Base-by-base conservation (phyloP, 2,888 invertebrate genomes). In the Meiosimyza decipiens region DNA sequence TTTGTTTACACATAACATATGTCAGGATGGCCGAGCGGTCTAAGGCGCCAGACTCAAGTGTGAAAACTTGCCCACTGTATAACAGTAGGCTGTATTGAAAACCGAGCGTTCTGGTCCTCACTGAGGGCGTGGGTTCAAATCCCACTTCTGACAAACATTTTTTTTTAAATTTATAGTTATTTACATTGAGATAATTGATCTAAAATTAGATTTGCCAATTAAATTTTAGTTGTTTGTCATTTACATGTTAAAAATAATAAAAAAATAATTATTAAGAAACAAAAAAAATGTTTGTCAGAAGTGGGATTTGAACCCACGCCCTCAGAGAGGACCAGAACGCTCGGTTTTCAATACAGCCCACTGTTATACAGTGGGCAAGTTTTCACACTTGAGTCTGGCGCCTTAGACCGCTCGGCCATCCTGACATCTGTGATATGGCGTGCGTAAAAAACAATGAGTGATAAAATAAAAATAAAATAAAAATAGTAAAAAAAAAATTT, bases 1-100 rank as follows among this genome's bases (percentile, higher is more conserved):
- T 9, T 40, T 5, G 40, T 40, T 40, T 40, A 5, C 40, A 7
- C 9, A 40, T 13, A 28, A 40, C 9, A 40, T 13, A 28, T 77
- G 84, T 85, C 84, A 84, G 85, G 84, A 84, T 84, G 84, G 84
- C 84, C 84, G 85, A 85, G 84, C 84, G 83, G 84, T 83, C 83
- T 83, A 83, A 84, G 84, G 84, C 84, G 84, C 84, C 83, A 84
- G 84, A 84, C 82, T 83, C 82, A 84, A 82, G 81, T 79, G 79
- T 70, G 3, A 54, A 63, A 63, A 63, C 70, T 70, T 70, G 11
- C 54, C 54, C 22, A 62, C 33, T 52, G 28, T 15, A 6, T 16
- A 18, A 51, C 15, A 18, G 18, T 33, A 50, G 18, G 22, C 15
- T 15, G 3, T 3, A 28, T 2, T 3, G 2, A 28, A 12, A 28